Base-by-base conservation (phyloP, 2,888 invertebrate genomes). In the Allygus modestus region DNA sequence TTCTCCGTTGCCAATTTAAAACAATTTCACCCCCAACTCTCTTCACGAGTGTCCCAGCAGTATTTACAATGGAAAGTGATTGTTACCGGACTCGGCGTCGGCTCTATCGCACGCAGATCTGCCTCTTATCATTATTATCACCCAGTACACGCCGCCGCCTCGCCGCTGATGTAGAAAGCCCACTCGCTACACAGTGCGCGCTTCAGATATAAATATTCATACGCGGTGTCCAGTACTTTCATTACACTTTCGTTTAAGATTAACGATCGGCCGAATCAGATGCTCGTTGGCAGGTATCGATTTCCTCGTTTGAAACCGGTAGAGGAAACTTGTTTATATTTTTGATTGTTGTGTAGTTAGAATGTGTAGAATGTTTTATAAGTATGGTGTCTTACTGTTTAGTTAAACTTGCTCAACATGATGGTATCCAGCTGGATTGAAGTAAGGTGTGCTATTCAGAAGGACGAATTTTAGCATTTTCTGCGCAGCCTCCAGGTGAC, bases 181-280 rank as follows among this genome's bases (percentile, higher is more conserved):
- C 65, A 65, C 65, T 65, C 65, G 65, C 65, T 65, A 65, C 31
- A 65, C 65, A 7, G 5, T 23, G 20, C 37, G n/a, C 9, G 54
- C 4, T 5, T 17, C 65, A 0, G 15, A 28, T 65, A 65, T 65
- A 65, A 65, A 65, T 65, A 65, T 65, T 65, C 65, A 65, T 28
- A 28, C 65, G 20, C 4, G 1, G 26, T 54, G 65, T 65, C 15
- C 65, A 23, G 54, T 65, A 65, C 65, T 65, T 65, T 65, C 65
- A 65, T 65, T 65, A 31, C n/a, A n/a, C 65, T 65, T 65, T 65
- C 65, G 65, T 65, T 65, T 65, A 31, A 65, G 65, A 65, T 65
- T 28, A 65, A 65, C 28, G 65, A 23, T 58, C 58, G 1, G 2
- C 15, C 12, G 46, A 9, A 11, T n/a, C 51, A 51, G 51, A 11